Evolutionary conservation across 2,888 invertebrate species (phyloP), one percentile per base, ranked within the genome.

Genomic region (Axea sp.): DNA sequence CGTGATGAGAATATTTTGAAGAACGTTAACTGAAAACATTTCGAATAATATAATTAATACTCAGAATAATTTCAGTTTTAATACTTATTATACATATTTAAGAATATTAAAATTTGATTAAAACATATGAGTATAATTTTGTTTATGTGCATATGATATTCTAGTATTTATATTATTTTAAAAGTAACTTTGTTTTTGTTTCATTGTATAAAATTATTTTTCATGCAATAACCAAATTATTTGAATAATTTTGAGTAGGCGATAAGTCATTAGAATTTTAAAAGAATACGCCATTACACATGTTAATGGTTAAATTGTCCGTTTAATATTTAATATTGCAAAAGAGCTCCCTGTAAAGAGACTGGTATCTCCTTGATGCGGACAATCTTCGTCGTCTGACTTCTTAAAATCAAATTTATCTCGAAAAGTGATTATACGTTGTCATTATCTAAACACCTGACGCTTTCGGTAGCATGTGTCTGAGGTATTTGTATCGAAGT

Each of bases 401-500:
- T 60, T 49, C 30, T 60, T 35, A 37, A 59, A 53, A 49, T 64
- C 33, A n/a, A 45, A 24, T 12, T 31, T 30, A 35, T 62, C 43
- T 67, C 41, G 12, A 17, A 17, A 73, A 60, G 67, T 49, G 60
- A 73, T 62, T 67, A 67, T 43, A 60, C 53, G 39, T 41, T 55
- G 60, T 49, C 60, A 73, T 73, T 73, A 53, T 67, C 55, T 67
- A 67, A 60, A 73, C 62, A 73, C 43, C 62, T 73, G 67, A 62
- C 62, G 67, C 49, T 55, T 55, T 49, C 35, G 55, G 73, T 51
- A 55, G 43, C 55, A 67, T 43, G 43, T 73, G 67, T 67, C 73
- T 65, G 47, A 73, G 67, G 64, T 67, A 67, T 73, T 73, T 67
- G 65, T 60, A 67, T 35, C 60, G 24, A 55, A 62, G 26, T 49